Evolutionary conservation across 2,888 invertebrate genomes (phyloP), one percentile per base, ranked within the genome.

Genomic region (Cyrtodaria siliqua): DNA sequence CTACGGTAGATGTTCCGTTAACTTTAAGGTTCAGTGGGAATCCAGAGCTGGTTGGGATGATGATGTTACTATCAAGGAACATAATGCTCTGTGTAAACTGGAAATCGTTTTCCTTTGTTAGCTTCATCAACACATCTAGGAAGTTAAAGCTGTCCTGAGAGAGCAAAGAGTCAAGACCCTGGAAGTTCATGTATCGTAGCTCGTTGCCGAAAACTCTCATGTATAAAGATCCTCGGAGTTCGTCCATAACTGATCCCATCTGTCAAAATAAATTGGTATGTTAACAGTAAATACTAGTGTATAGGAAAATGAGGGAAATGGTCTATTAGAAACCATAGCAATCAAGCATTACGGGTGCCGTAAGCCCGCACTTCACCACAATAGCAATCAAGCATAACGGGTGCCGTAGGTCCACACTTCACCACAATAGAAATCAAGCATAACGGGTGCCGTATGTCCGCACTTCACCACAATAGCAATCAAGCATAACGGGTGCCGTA

Each of bases 151-250:
- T 68, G 38, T 83, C 71, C 27, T 59, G 27, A 53, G 61, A 59
- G 40, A 56, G 47, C 9, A 67, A 64, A 14, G 69, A 71, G 56
- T 78, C 75, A 50, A 82, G 53, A 23, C 83, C 86, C 24, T 82
- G 71, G 63, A 87, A 80, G 64, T 83, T 82, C 40, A 73, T 72
- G 75, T 90, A 92, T 20, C 84, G 82, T 24, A 93, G 94, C 92
- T 98, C 98, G 90, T 98, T 98, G 0, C 98, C 99, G 89, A 98
- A 98, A 47, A 98, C 92, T 88, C 97, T 96, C 9, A 98, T 80
- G 76, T 96, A 97, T 0, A 97, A 89, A 27, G 95, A 94, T 18
- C 90, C 92, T 40, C 85, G 81, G 8, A 91, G 76, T 24, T 89
- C 82, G 55, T 91, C 90, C 72, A 85, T 82, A 12, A 63, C 67